phyloP scores from a whole-genome alignment of 2,113 vertebrate genomes.

The Trachemys scripta region DNA sequence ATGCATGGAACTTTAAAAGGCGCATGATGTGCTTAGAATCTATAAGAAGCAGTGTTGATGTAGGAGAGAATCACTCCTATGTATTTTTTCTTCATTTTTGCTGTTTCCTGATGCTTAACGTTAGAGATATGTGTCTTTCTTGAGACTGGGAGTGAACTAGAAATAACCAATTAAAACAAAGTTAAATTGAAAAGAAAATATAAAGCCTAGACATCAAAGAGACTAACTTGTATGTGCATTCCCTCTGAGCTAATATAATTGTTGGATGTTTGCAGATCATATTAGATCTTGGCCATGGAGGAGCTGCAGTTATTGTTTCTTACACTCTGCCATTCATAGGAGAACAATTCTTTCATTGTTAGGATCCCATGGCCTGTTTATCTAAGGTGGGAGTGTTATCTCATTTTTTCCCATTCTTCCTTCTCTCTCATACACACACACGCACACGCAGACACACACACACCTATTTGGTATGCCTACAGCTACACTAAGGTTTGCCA shows the following conservation, averaged over 20 bases:
- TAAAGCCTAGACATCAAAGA: background rate
- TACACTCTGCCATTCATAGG: background rate
- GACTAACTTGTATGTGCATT: background rate
- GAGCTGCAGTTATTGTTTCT: background rate
- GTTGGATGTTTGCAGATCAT: background rate
- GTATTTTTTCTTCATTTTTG: background rate
- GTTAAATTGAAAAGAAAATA: background rate
- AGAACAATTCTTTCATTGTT: background rate
- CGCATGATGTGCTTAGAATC: conserved; percentile 17
- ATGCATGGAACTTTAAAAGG: conserved; percentile 25
- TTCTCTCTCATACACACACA: background rate
- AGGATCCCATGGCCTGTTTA: background rate
- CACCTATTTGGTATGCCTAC: background rate
- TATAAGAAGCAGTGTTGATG: background rate
- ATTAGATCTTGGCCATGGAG: background rate
- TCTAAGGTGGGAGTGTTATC: background rate
- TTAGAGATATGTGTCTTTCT: background rate
- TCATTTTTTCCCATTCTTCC: background rate
- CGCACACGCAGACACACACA: background rate
- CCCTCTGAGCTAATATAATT: background rate
- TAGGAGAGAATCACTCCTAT: background rate
- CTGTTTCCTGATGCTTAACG: background rate
- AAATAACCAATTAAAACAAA: background rate
- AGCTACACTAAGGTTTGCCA: background rate
- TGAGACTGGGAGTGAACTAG: background rate